Conservation (phyloP, 2,113 vertebrate species). For the Dinomys branickii region DNA sequence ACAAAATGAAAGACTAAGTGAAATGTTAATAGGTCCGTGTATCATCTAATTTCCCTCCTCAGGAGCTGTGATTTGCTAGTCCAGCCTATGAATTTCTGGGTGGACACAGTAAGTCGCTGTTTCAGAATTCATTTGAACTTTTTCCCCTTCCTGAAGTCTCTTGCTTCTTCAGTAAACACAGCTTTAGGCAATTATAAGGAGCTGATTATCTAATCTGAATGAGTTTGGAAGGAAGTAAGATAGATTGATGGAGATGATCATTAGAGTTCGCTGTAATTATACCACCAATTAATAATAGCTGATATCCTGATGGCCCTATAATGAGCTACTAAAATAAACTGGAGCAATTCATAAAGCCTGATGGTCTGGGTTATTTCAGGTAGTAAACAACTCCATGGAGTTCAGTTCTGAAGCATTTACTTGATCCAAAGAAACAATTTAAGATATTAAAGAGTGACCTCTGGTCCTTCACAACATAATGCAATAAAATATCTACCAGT, state of each 20-base stretch:
- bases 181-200: neutral
- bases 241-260: neutral
- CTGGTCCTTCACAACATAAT: neutral
- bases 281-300: neutral
- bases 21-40: neutral
- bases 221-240: neutral
- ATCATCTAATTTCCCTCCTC: neutral
- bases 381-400: neutral
- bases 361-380: neutral
- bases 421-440: neutral
- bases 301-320: neutral
- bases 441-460: neutral
- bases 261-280: neutral
- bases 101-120: neutral
- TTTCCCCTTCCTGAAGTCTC: neutral
- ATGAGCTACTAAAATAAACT: neutral
- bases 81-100: neutral
- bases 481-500: neutral
- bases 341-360: neutral
- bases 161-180: neutral
- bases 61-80: neutral
- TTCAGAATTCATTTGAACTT: neutral
- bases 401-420: neutral
- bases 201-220: neutral
- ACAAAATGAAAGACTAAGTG: neutral